These are phyloP conservation scores for Holotrichia oblita DNA, from an alignment of 1,140 invertebrate species.

Conservation along the genomic window DNA sequence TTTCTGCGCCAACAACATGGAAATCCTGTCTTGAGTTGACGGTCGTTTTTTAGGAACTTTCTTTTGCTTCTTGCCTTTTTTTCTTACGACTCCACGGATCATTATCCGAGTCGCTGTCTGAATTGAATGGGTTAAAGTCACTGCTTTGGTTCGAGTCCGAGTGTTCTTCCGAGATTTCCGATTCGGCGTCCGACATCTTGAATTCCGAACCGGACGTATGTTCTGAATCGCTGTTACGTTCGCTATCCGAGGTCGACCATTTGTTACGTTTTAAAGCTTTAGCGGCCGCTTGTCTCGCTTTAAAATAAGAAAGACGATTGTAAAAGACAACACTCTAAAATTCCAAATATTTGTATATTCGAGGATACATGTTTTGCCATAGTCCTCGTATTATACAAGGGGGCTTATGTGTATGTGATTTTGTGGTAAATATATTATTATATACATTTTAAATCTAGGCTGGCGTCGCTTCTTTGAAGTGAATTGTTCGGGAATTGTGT, in stretches of 20 bases:
- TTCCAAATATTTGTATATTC: too few relatives aligned
- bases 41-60: constrained; percentile 72
- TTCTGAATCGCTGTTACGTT: constrained; percentile 66
- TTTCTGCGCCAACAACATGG: constrained; percentile 72
- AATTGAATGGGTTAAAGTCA: constrained; percentile 90
- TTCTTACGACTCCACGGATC: constrained; percentile 86
- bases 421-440: too few relatives aligned
- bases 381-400: too few relatives aligned
- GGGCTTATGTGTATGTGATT: too few relatives aligned
- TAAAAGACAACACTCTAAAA: too few relatives aligned
- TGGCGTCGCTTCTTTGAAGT: too few relatives aligned
- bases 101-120: constrained; percentile 83
- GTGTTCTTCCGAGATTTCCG: constrained; percentile 69
- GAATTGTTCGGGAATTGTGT: too few relatives aligned
- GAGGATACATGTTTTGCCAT: too few relatives aligned
- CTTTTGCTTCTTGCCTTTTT: constrained; percentile 78
- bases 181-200: constrained; percentile 68
- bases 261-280: constrained; percentile 74
- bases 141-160: constrained; percentile 77
- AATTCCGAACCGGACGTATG: constrained; percentile 70
- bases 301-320: constrained; percentile 44
- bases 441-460: too few relatives aligned
- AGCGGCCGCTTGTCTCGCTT: constrained; percentile 74
- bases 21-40: constrained; percentile 81
- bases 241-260: constrained; percentile 72